Conservation (phyloP, 2,888 invertebrate species). For the Clepsis dumicolana region DNA sequence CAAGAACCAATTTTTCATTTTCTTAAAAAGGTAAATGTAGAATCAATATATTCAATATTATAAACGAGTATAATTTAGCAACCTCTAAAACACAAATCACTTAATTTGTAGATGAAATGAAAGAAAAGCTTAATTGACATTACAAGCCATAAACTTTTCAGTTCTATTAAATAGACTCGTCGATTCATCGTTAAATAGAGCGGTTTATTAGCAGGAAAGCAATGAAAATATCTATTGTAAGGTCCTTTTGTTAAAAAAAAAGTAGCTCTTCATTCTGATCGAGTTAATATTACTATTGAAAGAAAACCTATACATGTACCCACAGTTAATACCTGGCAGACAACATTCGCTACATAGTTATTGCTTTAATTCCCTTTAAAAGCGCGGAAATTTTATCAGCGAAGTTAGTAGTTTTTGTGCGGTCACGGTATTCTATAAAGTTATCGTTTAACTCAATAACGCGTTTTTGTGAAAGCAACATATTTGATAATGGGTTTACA, state of each 20-base stretch:
- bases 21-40: not conserved
- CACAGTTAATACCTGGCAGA: too few relatives aligned
- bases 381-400: constrained; percentile 34
- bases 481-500: constrained; percentile 8
- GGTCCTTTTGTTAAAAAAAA: constrained; percentile 25
- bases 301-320: not conserved
- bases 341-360: constrained; percentile 43
- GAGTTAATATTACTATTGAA: constrained; percentile 9
- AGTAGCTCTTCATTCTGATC: constrained; percentile 29
- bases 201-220: constrained; percentile 34
- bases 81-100: not conserved
- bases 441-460: constrained; percentile 9
- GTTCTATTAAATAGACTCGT: constrained; percentile 39
- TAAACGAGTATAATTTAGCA: not conserved
- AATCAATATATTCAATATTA: too few relatives aligned
- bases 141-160: constrained; percentile 39
- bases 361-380: constrained; percentile 44
- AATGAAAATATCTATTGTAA: constrained; percentile 33
- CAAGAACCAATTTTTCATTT: too few relatives aligned
- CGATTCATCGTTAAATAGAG: constrained; percentile 40
- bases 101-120: constrained; percentile 26
- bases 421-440: constrained; percentile 1
- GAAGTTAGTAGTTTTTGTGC: constrained; percentile 28
- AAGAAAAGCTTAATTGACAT: constrained; percentile 29
- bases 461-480: constrained; percentile 6